Percentiles rank a stretch among this genome's conserved stretches.
Evolutionary conservation across 2,888 invertebrate genomes (phyloP).

Genomic region (Aphodius granarius): DNA sequence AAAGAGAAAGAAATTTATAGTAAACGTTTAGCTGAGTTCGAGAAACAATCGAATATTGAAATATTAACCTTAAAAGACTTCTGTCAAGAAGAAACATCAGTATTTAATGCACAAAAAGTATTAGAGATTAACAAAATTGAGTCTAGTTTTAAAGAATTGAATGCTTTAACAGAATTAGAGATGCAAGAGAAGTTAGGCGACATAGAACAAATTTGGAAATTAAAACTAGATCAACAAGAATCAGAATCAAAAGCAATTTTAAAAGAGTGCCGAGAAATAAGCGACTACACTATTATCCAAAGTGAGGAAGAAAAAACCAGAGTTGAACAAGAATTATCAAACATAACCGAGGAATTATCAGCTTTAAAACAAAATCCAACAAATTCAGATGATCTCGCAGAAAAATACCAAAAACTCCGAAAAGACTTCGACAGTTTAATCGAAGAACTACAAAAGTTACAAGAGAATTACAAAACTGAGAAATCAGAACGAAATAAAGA

Average conservation of each 20-base stretch:
- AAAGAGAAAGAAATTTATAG: conserved; percentile 37
- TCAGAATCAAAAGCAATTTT: conserved; percentile 55
- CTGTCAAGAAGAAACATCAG: conserved; percentile 45
- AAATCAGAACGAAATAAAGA: conserved; percentile 53
- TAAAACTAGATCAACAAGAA: conserved; percentile 53
- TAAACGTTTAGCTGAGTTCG: conserved; percentile 7
- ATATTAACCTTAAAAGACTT: conserved; percentile 41
- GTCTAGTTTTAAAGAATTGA: conserved; percentile 50
- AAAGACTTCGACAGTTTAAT: conserved; percentile 23
- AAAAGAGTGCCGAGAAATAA: conserved; percentile 59
- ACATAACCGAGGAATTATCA: conserved; percentile 34
- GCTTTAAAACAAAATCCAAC: conserved; percentile 47
- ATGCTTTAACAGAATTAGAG: conserved; percentile 49
- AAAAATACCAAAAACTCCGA: conserved; percentile 17
- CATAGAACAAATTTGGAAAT: conserved; percentile 47
- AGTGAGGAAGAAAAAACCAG: conserved; percentile 59
- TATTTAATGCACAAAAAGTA: conserved; percentile 36
- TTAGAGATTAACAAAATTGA: conserved; percentile 50
- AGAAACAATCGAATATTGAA: conserved; percentile 27
- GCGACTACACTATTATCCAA: conserved; percentile 59
- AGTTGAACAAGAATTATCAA: conserved; percentile 46
- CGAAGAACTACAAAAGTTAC: background rate
- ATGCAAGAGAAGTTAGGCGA: conserved; percentile 54
- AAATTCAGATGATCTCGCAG: conserved; percentile 1
- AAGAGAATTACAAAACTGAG: conserved; percentile 19